These are phyloP conservation scores for Crotalus horridus DNA, from an alignment of 2,113 vertebrate species.

Conservation along the genomic window DNA sequence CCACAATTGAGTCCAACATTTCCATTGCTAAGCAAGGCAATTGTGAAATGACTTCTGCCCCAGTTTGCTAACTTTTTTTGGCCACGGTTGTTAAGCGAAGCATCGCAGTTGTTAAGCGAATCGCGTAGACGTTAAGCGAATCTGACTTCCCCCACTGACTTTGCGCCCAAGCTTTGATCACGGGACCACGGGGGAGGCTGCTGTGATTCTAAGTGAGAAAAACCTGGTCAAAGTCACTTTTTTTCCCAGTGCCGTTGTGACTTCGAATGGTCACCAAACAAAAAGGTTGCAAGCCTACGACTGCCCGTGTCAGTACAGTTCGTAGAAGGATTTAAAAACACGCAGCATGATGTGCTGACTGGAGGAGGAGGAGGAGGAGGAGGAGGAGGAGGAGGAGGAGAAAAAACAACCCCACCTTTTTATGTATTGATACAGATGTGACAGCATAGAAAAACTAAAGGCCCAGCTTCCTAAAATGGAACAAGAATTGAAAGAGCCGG, in stretches of 20 bases:
- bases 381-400: slow-evolving; percentile 20
- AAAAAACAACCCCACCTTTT: slow-evolving; percentile 30
- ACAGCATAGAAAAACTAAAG: slow-evolving; percentile 88
- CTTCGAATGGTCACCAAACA: not conserved
- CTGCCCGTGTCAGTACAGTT: not conserved
- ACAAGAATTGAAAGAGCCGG: slow-evolving; percentile 85
- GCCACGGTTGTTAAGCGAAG: not conserved
- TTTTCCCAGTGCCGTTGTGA: not conserved
- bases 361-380: slow-evolving; percentile 20
- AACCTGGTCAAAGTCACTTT: not conserved
- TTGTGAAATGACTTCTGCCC: not conserved
- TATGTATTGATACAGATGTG: slow-evolving; percentile 71
- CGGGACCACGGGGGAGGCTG: not conserved
- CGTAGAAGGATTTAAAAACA: not conserved
- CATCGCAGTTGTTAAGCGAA: not conserved
- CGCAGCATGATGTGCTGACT: slow-evolving; percentile 25
- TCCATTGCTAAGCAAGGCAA: not conserved
- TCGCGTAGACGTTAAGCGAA: not conserved
- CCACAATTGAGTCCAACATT: not conserved
- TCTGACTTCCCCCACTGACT: not conserved
- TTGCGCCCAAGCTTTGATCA: not conserved
- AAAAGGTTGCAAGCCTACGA: not conserved
- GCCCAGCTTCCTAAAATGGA: slow-evolving; percentile 87
- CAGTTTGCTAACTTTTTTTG: not conserved
- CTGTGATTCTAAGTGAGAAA: not conserved